A percentile compares a stretch with the other conserved stretches of the same genome.
Conservation (phyloP, 2,113 vertebrate genomes). For the Actinemys pallida region DNA sequence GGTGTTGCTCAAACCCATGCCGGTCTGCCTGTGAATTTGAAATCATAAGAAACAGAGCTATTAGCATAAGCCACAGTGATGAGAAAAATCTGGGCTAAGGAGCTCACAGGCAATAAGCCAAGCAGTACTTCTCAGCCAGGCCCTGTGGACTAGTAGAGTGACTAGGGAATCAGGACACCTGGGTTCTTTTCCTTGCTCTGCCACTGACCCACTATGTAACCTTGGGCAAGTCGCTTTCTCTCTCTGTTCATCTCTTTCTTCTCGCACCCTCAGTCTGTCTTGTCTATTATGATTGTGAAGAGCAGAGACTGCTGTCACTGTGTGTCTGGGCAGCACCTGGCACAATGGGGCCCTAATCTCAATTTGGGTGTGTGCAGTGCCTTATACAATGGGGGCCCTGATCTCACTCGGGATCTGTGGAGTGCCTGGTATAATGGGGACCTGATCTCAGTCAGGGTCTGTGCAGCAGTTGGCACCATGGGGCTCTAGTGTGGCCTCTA, state of each 20-base stretch:
- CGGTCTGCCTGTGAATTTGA: slow-evolving; percentile 64
- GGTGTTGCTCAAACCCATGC: slow-evolving; percentile 65
- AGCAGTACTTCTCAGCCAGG: background rate
- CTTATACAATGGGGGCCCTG: background rate
- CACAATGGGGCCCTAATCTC: background rate
- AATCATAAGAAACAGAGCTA: background rate
- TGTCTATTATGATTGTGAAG: background rate
- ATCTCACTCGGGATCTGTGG: background rate
- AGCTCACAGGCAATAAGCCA: background rate
- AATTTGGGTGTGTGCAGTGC: too few species aligned
- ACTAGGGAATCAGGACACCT: background rate
- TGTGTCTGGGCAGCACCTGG: background rate
- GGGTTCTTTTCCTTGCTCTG: accelerated
- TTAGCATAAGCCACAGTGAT: background rate
- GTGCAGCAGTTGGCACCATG: background rate
- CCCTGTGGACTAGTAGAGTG: background rate
- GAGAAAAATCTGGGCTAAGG: background rate
- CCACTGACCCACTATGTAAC: background rate
- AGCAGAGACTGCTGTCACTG: background rate
- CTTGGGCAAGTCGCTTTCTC: background rate
- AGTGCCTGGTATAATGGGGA: background rate
- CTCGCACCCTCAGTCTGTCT: background rate
- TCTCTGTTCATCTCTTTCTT: background rate
- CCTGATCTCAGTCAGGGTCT: background rate
- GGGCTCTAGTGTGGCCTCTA: background rate